These are phyloP conservation scores for Myathropa florea DNA, from an alignment of 2,888 invertebrate genomes.

Conservation along the genomic window DNA sequence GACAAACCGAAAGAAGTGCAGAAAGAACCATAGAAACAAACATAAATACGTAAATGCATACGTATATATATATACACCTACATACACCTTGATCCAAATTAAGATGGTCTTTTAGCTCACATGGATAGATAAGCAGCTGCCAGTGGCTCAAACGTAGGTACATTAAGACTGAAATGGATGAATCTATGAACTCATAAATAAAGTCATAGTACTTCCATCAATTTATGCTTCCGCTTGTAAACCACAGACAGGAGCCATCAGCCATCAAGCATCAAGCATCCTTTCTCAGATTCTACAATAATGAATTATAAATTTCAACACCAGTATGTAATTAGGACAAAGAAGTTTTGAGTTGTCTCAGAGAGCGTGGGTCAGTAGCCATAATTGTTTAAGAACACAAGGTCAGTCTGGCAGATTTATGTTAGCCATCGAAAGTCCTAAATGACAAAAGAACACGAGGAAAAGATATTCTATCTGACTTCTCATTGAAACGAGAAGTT, in stretches of 20 bases:
- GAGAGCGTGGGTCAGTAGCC: background rate
- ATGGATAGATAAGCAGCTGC: constrained; percentile 41
- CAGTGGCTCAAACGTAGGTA: constrained; percentile 35
- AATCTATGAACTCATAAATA: constrained; percentile 31
- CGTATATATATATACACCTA: too few species aligned
- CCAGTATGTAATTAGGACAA: constrained; percentile 13
- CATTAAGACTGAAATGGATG: constrained; percentile 34
- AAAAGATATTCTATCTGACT: constrained; percentile 23
- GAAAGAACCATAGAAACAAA: background rate
- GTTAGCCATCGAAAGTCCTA: constrained; percentile 40
- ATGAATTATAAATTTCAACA: constrained; percentile 37
- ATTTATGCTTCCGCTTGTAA: constrained; percentile 1
- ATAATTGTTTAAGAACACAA: background rate
- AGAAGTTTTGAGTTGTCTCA: background rate
- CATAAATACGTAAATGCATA: background rate
- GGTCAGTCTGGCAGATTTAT: constrained; percentile 62
- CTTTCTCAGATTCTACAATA: background rate
- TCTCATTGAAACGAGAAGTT: constrained; percentile 21
- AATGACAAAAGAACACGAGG: constrained; percentile 30
- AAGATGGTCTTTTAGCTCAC: constrained; percentile 25
- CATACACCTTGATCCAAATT: constrained; percentile 21
- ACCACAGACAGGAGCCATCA: background rate
- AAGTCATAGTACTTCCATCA: constrained; percentile 30
- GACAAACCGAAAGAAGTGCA: constrained; percentile 15
- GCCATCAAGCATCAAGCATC: too few species aligned